These are phyloP conservation scores for Tetramorium bicarinatum DNA, from an alignment of 2,888 invertebrate species.

Conservation along the genomic window DNA sequence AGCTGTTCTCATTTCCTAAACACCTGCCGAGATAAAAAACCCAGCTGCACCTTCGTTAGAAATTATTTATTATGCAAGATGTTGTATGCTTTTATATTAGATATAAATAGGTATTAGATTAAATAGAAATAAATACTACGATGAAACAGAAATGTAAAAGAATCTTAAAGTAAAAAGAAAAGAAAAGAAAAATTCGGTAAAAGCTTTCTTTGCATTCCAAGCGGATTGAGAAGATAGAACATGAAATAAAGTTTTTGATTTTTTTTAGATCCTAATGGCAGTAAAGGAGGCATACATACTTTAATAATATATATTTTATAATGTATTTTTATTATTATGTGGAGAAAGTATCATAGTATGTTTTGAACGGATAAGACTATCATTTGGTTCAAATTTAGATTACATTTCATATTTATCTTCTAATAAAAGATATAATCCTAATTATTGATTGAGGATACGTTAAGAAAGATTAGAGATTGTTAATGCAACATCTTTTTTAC, in stretches of 20 bases:
- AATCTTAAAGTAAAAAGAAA: not conserved
- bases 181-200: not conserved
- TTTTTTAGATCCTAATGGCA: not conserved
- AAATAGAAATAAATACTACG: not conserved
- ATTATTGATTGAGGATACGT: conserved; percentile 7
- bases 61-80: not conserved
- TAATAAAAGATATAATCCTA: not conserved
- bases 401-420: not conserved
- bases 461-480: not conserved
- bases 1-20: conserved; percentile 1
- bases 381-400: not conserved
- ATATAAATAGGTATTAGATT: not conserved
- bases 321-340: not conserved
- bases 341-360: not conserved
- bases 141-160: not conserved
- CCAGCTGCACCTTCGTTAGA: not conserved
- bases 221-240: not conserved
- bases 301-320: not conserved
- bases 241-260: not conserved
- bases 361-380: not conserved
- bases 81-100: not conserved
- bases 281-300: not conserved
- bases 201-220: not conserved
- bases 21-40: not conserved
- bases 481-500: conserved; percentile 1